These are phyloP conservation scores for Cistogaster globosa DNA, from an alignment of 2,888 invertebrate species.

Conservation along the genomic window DNA sequence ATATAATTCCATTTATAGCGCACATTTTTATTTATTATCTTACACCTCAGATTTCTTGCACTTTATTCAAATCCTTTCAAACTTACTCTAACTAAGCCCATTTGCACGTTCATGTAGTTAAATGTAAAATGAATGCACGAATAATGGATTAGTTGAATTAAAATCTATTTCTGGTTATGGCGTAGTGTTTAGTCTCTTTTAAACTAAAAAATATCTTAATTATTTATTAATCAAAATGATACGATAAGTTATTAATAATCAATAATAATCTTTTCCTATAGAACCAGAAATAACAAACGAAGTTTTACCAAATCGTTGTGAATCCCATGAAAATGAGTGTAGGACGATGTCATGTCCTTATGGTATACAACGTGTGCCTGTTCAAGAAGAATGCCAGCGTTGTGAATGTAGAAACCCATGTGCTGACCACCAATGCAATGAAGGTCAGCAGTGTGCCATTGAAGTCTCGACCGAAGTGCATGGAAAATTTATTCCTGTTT, in stretches of 20 bases:
- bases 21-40: conserved; percentile 29
- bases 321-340: conserved; percentile 86
- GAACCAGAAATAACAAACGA: conserved; percentile 73
- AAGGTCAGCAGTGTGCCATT: conserved; percentile 88
- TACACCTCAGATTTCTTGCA: conserved; percentile 35
- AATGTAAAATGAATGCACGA: conserved; percentile 64
- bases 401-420: conserved; percentile 92
- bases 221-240: background rate
- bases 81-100: background rate
- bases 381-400: conserved; percentile 86
- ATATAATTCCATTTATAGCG: conserved; percentile 60
- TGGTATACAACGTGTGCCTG: conserved; percentile 87
- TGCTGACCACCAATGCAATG: conserved; percentile 85
- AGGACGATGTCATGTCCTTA: conserved; percentile 87
- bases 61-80: background rate
- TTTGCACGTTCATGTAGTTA: conserved; percentile 55
- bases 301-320: conserved; percentile 84
- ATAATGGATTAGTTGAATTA: conserved; percentile 3
- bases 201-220: background rate
- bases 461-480: conserved; percentile 82
- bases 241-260: background rate
- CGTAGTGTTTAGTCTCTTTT: background rate
- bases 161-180: conserved; percentile 25
- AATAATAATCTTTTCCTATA: conserved; percentile 35
- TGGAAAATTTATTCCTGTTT: conserved; percentile 79